phyloP scores from a whole-genome alignment of 1,140 invertebrate genomes.

The Trachymyrmex septentrionalis region DNA sequence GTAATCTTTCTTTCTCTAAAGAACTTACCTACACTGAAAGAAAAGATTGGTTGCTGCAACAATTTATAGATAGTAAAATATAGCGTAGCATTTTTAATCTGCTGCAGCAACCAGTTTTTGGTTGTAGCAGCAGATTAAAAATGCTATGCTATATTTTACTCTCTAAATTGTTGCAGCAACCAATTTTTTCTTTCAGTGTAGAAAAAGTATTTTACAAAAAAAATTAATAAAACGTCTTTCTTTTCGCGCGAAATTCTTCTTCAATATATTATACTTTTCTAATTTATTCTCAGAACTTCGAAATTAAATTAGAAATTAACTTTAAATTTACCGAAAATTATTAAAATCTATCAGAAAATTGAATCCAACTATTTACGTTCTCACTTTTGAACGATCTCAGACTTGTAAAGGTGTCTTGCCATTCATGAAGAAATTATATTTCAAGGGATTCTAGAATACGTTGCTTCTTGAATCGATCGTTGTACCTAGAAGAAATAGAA shows the following conservation, averaged over 20 bases:
- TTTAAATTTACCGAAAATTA: not conserved
- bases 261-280: not conserved
- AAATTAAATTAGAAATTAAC: not conserved
- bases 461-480: not conserved
- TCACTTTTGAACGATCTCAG: not conserved
- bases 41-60: too few species aligned
- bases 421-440: not conserved
- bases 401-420: not conserved
- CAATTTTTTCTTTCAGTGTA: too few species aligned
- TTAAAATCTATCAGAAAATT: not conserved
- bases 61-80: too few species aligned
- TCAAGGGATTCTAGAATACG: not conserved
- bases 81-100: too few species aligned
- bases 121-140: too few species aligned
- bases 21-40: too few species aligned
- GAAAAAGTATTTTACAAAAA: too few species aligned
- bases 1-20: not conserved
- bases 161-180: too few species aligned
- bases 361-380: not conserved
- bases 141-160: too few species aligned
- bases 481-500: conserved; percentile 18
- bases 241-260: not conserved
- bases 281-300: not conserved
- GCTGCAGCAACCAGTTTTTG: too few species aligned
- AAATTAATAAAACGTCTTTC: too few species aligned